These are phyloP conservation scores for Atta cephalotes DNA, from an alignment of 1,140 invertebrate genomes.

Conservation along the genomic window DNA sequence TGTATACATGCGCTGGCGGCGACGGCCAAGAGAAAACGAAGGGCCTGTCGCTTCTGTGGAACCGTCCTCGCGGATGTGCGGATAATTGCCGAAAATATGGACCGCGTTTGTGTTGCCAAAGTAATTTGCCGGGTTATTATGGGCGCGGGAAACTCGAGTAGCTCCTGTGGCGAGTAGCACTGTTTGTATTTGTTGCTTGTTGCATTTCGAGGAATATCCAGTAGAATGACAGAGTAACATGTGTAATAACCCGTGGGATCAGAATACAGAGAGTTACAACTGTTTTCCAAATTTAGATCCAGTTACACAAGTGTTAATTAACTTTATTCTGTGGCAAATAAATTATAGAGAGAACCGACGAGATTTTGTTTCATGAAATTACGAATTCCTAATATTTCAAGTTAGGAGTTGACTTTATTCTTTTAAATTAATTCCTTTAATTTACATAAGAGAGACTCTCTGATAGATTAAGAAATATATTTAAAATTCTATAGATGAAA, in stretches of 20 bases:
- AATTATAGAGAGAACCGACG: slow-evolving; percentile 3
- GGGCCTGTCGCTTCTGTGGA: slow-evolving; percentile 55
- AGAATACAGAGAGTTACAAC: slow-evolving; percentile 7
- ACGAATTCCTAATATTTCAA: background rate
- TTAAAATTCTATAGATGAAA: background rate
- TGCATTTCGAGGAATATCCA: slow-evolving; percentile 31
- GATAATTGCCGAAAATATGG: slow-evolving; percentile 61
- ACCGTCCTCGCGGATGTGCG: slow-evolving; percentile 40
- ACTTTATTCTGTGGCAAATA: background rate
- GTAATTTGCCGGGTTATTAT: slow-evolving; percentile 55
- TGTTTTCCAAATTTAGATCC: slow-evolving; percentile 21
- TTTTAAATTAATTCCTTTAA: background rate
- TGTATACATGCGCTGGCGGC: background rate
- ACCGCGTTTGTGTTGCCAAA: slow-evolving; percentile 38
- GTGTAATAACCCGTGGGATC: slow-evolving; percentile 23
- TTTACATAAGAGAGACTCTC: background rate
- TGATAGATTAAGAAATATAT: background rate
- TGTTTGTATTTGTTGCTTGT: slow-evolving; percentile 33
- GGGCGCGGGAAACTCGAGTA: slow-evolving; percentile 47
- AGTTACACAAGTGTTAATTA: slow-evolving; percentile 40
- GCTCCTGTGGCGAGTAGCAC: background rate
- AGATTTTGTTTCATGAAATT: background rate
- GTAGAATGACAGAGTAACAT: background rate
- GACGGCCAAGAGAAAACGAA: slow-evolving; percentile 64
- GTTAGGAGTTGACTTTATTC: background rate